Conservation (phyloP, 2,888 invertebrate genomes). For the Helicoverpa assulta region DNA sequence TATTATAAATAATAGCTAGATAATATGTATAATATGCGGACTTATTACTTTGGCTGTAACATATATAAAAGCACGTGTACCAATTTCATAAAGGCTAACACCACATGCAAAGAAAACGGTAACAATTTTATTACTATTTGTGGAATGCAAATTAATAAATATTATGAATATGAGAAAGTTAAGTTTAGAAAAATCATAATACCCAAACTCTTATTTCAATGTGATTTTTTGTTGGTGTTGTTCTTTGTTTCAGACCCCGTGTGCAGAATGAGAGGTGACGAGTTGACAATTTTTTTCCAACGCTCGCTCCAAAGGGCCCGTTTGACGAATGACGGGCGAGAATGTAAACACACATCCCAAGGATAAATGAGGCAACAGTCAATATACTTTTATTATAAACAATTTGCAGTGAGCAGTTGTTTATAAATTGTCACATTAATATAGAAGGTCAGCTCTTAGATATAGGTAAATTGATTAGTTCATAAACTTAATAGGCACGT, state of each 20-base stretch:
- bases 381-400: constrained; percentile 70
- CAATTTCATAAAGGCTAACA: no score
- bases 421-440: constrained; percentile 67
- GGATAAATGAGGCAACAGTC: constrained; percentile 60
- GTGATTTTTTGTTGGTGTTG: neutral
- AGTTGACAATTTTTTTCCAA: neutral
- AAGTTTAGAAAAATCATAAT: no score
- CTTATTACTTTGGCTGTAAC: no score
- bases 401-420: constrained; percentile 68
- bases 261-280: neutral
- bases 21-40: no score
- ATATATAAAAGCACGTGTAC: no score
- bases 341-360: constrained; percentile 64
- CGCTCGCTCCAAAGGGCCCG: constrained; percentile 60
- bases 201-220: no score
- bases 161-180: no score
- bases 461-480: constrained; percentile 25
- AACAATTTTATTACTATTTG: no score
- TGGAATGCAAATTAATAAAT: no score
- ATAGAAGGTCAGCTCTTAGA: constrained; percentile 51
- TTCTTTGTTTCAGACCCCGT: neutral
- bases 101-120: no score
- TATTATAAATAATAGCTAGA: no score
- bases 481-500: neutral
- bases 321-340: constrained; percentile 32